Evolutionary conservation across 2,888 invertebrate genomes (phyloP).

Genomic region (Creontiades dilutus): DNA sequence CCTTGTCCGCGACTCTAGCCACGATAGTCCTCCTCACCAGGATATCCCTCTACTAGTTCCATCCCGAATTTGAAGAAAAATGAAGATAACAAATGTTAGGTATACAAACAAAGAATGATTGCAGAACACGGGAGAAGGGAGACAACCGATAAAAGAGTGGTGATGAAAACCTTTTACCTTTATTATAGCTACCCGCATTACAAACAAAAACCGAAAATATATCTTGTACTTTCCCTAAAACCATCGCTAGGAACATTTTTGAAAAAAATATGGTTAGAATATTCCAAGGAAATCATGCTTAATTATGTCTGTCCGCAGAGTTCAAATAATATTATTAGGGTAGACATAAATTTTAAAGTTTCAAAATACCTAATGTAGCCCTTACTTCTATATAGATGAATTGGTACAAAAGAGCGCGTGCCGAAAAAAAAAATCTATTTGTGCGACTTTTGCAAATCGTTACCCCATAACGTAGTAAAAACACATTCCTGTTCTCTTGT

Average conservation of each 20-base stretch:
- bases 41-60: conserved; percentile 28
- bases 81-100: no score
- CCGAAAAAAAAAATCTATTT: conserved; percentile 24
- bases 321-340: conserved; percentile 30
- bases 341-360: conserved; percentile 16
- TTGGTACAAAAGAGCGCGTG: conserved; percentile 19
- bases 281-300: background rate
- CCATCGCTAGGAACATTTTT: background rate
- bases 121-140: conserved; percentile 10
- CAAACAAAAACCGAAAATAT: background rate
- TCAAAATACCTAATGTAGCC: conserved; percentile 13
- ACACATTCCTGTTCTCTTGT: conserved; percentile 53
- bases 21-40: conserved; percentile 42
- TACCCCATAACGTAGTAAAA: conserved; percentile 40
- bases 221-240: conserved; percentile 28
- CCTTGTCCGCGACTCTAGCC: background rate
- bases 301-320: conserved; percentile 33
- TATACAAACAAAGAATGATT: background rate
- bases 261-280: background rate
- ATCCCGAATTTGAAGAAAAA: background rate
- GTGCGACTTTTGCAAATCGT: conserved; percentile 50
- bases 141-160: conserved; percentile 3
- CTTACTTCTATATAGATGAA: conserved; percentile 18
- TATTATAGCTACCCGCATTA: conserved; percentile 7
- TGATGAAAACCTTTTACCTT: conserved; percentile 49